Base-by-base conservation (phyloP, 2,113 vertebrate genomes). In the Nothobranchius furzeri region DNA sequence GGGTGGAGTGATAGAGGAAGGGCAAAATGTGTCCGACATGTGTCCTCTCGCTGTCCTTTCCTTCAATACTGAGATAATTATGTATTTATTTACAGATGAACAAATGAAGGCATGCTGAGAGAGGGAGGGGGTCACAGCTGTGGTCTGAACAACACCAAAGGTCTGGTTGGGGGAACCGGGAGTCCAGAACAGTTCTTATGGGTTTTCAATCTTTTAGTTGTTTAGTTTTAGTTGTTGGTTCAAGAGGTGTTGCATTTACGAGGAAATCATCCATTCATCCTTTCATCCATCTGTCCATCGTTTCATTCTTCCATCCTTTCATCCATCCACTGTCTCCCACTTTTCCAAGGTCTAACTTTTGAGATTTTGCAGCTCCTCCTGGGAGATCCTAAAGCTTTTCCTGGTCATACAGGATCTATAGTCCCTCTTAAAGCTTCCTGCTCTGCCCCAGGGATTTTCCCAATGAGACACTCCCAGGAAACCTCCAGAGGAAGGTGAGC, bases 1-100 rank as follows among this genome's bases (percentile, higher is more conserved):
- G 52, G 15, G 35, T 43, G 59, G 70, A 72, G 70, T 9, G 53
- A 76, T 15, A 30, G 46, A 65, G 57, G 36, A 35, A 36, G 45
- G 36, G 24, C 14, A 51, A 71, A 76, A 85, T 83, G 68, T 57
- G 20, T 63, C 64, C 62, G 42, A 76, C 84, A 79, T 73, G 56
- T 76, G 67, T 66, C 68, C 65, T 70, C 62, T 48, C 37, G 74
- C 61, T 78, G 78, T 54, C 63, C 51, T 73, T 50, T 13, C 4
- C 6, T 43, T 55, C 54, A 52, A 36, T 51, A 15, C 54, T 13
- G 8, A 8, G 37, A 9, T 40, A 7, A 40, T 40, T 40, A 40
- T 59, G 53, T 60, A 72, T 46, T 6, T 0, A 35, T 64, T 68
- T 60, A 60, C 43, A 57, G 51, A 65, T 54, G 67, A 25, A 36